phyloP scores from a whole-genome alignment of 2,888 invertebrate genomes.

The Byasa hedistus region DNA sequence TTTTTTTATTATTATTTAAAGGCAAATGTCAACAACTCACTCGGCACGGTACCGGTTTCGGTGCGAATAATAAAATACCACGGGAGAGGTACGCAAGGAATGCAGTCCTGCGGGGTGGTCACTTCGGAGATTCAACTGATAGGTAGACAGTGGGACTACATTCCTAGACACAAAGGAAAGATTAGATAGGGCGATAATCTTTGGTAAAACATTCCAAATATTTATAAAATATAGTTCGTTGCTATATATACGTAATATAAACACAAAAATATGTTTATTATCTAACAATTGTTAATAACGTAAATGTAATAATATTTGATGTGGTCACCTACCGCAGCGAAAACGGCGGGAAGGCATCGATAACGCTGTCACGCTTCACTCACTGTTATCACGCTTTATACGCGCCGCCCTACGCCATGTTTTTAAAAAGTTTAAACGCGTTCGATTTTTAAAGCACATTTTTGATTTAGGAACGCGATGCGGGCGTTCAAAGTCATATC shows the following conservation, averaged over 20 bases:
- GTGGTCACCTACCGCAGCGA: conserved; percentile 49
- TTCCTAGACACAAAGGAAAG: conserved; percentile 25
- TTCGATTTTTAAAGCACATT: conserved; percentile 29
- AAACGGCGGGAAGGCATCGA: conserved; percentile 55
- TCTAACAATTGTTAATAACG: too few relatives aligned
- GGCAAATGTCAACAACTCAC: conserved; percentile 41
- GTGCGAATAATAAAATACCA: conserved; percentile 40
- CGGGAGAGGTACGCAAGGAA: conserved; percentile 42
- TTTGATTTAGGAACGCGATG: conserved; percentile 35
- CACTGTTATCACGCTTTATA: conserved; percentile 39
- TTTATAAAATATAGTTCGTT: too few relatives aligned
- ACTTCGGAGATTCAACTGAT: conserved; percentile 35
- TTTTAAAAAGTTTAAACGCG: conserved; percentile 40
- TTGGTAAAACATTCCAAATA: too few relatives aligned
- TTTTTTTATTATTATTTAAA: conserved; percentile 27
- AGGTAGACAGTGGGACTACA: conserved; percentile 37
- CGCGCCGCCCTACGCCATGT: conserved; percentile 27
- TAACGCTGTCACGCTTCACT: conserved; percentile 39
- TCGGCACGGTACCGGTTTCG: conserved; percentile 59
- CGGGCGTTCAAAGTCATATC: conserved; percentile 52
- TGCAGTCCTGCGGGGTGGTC: conserved; percentile 40
- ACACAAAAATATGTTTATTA: conserved; percentile 7
- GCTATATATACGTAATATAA: background rate
- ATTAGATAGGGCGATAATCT: background rate
- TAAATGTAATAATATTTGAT: too few relatives aligned